Base-by-base conservation (phyloP, 1,140 invertebrate species). In the Lanistes nyassanus region DNA sequence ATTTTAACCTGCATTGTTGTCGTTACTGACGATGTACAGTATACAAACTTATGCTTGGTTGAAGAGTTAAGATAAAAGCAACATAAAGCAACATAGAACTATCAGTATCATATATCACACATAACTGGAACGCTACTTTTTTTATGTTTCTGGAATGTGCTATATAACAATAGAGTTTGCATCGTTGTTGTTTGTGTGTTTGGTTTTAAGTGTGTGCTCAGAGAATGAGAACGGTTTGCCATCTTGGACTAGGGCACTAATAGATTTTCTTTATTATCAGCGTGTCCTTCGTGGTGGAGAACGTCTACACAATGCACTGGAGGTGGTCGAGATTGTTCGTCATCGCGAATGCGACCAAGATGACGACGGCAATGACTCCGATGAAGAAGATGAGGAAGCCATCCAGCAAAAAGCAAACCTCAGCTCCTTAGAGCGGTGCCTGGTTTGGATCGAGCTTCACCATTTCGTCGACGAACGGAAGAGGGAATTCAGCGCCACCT, bases 361-460 rank as follows among this genome's bases (percentile, higher is more conserved):
- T 29, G 42, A 69, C 42, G 9, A 66, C 62, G 34, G 21, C 36
- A 4, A 66, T 9, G 11, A 70, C 68, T 37, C 53, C 2, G 68
- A 70, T 23, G 70, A 72, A 16, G 70, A 72, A 4, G 42, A 47
- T 16, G 51, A 72, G 56, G 70, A 72, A 55, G 70, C 55, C 5
- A 58, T 72, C 3, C 55, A 72, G 36, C 19, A 55, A 16, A 39
- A 55, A 11, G 34, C 70, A 0, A n/a, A 58, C n/a, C 31, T 72
- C 36, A 37, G 31, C 36, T 72, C 55, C 5, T 21, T 26, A 36
- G 55, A 72, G 29, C 55, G 70, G 19, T 72, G 70, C n/a, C 53
- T 37, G 70, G 70, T 56, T 11, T 72, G 70, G 70, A 19, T 72
- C 34, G 56, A 72, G 11, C 55, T 72, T 5, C 56, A 72, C 37